Evolutionary conservation across 2,797 vertebrate genomes (phyloP).

Genomic region (Kryptolebias ocellatus): DNA sequence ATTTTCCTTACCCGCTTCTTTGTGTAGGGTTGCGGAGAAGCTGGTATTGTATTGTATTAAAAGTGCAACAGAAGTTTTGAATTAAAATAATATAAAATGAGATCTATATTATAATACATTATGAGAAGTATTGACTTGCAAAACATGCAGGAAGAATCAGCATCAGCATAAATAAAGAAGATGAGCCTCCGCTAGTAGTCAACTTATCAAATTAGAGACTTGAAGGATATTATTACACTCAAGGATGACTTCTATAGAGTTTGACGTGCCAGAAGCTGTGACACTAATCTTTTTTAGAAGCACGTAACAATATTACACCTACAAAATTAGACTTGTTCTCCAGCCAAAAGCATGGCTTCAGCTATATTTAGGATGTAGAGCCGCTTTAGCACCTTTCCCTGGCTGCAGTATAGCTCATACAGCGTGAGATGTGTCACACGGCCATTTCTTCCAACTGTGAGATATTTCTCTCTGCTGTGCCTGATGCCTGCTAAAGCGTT

Average conservation of each 20-base stretch:
- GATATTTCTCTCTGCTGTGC: slow-evolving; percentile 63
- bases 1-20: no score
- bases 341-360: slow-evolving; percentile 58
- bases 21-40: no score
- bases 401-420: slow-evolving; percentile 55
- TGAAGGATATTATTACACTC: slow-evolving; percentile 18
- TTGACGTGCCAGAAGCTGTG: slow-evolving; percentile 27
- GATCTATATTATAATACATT: not conserved
- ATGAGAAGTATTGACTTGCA: slow-evolving; percentile 18
- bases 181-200: not conserved
- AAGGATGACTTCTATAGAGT: slow-evolving; percentile 16
- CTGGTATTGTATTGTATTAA: no score
- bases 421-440: slow-evolving; percentile 67
- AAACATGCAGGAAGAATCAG: slow-evolving; percentile 4
- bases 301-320: slow-evolving; percentile 53
- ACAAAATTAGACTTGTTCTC: slow-evolving; percentile 70
- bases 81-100: no score
- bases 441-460: slow-evolving; percentile 60
- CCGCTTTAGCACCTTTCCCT: slow-evolving; percentile 59
- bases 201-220: slow-evolving; percentile 15
- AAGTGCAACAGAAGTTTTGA: no score
- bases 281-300: slow-evolving; percentile 66
- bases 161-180: slow-evolving; percentile 26
- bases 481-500: slow-evolving; percentile 67
- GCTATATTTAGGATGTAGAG: slow-evolving; percentile 52